phyloP scores from a whole-genome alignment of 2,888 invertebrate genomes.

The Microctonus brassicae region DNA sequence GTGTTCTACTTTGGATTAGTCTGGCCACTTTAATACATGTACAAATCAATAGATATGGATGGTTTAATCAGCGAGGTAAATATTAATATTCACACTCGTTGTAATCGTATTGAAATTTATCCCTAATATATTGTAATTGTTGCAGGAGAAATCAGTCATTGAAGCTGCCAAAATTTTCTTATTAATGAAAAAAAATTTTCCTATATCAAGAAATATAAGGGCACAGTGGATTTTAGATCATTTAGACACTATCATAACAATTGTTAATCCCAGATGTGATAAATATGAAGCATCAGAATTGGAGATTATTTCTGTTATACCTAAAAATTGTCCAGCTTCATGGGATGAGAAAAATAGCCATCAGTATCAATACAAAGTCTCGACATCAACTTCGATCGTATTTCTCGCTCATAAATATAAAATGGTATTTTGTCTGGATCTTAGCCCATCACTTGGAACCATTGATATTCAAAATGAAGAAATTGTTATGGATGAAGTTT shows the following conservation, averaged over 20 bases:
- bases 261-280: slow-evolving; percentile 64
- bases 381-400: slow-evolving; percentile 74
- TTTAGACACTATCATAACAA: slow-evolving; percentile 74
- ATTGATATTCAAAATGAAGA: slow-evolving; percentile 76
- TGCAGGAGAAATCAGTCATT: slow-evolving; percentile 66
- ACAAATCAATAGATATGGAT: no score
- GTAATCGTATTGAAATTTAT: no score
- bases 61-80: no score
- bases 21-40: no score
- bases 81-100: no score
- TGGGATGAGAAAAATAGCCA: slow-evolving; percentile 71
- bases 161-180: slow-evolving; percentile 78
- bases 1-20: no score
- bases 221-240: slow-evolving; percentile 82
- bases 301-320: slow-evolving; percentile 76
- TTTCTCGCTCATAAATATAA: slow-evolving; percentile 80
- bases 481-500: slow-evolving; percentile 76
- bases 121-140: slow-evolving; percentile 3
- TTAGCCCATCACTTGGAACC: slow-evolving; percentile 82
- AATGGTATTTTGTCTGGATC: slow-evolving; percentile 82
- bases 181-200: slow-evolving; percentile 78
- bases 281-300: slow-evolving; percentile 72
- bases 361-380: slow-evolving; percentile 72
- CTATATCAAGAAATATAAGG: slow-evolving; percentile 80
- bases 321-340: slow-evolving; percentile 70